phyloP scores from a whole-genome alignment of 2,113 vertebrate species.

The Gymnogyps californianus region DNA sequence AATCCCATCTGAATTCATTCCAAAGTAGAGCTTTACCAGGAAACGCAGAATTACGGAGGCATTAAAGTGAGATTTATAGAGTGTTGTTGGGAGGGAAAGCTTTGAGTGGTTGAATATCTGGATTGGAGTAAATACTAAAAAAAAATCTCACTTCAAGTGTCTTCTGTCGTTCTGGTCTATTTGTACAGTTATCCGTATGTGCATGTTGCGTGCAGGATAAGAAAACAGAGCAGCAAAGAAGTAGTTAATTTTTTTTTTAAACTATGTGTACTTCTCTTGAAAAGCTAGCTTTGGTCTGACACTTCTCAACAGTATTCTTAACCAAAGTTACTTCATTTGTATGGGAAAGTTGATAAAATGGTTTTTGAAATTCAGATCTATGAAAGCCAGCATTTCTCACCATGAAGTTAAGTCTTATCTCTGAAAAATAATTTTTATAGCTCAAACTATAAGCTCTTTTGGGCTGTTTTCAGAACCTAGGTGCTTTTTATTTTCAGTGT shows the following conservation, averaged over 20 bases:
- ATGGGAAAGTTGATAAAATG: background rate
- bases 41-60: background rate
- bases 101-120: background rate
- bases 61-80: background rate
- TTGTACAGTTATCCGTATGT: background rate
- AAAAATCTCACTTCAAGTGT: background rate
- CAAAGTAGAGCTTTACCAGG: background rate
- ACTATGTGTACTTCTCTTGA: background rate
- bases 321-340: slow-evolving; percentile 1
- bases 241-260: background rate
- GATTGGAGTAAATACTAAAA: background rate
- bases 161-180: background rate
- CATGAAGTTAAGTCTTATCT: slow-evolving; percentile 2
- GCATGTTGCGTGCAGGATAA: background rate
- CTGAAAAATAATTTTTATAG: slow-evolving; percentile 13
- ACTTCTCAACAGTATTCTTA: background rate
- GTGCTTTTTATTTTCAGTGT: background rate
- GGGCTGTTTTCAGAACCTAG: background rate
- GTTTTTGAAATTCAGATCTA: background rate
- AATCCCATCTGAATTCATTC: background rate
- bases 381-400: background rate
- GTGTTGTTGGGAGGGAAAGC: background rate
- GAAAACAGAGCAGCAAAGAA: background rate
- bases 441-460: slow-evolving; percentile 7
- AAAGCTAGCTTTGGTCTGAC: background rate